These are phyloP conservation scores for Trichonephila clavipes DNA, from an alignment of 1,140 invertebrate genomes.

Conservation along the genomic window DNA sequence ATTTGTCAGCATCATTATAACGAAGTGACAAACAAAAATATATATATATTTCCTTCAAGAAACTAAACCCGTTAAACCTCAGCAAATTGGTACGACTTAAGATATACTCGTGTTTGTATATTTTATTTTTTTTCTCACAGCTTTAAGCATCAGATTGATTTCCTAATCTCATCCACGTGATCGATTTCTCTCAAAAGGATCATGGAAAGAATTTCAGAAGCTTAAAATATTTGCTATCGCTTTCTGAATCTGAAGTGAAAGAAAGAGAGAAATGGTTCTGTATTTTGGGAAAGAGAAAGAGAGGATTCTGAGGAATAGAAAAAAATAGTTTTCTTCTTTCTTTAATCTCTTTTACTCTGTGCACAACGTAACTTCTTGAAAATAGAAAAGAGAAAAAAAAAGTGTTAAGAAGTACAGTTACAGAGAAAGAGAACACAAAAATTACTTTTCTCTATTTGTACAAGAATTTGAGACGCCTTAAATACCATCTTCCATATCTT, in stretches of 20 bases:
- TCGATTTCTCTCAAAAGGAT: not conserved
- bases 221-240: slow-evolving; percentile 35
- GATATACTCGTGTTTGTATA: slow-evolving; percentile 8
- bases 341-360: not conserved
- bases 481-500: not conserved
- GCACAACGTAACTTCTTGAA: not conserved
- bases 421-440: not conserved
- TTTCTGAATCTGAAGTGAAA: slow-evolving; percentile 24
- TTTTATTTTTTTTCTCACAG: slow-evolving; percentile 17
- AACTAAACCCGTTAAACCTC: not conserved
- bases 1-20: not conserved
- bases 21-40: not conserved
- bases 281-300: not conserved
- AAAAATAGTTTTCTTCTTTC: not conserved
- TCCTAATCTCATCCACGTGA: slow-evolving; percentile 24
- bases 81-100: not conserved
- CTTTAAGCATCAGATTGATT: slow-evolving; percentile 26
- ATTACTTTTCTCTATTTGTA: not conserved
- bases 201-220: not conserved
- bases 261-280: not conserved
- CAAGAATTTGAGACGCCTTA: not conserved
- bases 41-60: not conserved
- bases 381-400: not conserved
- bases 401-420: not conserved
- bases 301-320: not conserved